Evolutionary conservation across 1,140 invertebrate species (phyloP).

Genomic region (Drosophila sturtevanti): DNA sequence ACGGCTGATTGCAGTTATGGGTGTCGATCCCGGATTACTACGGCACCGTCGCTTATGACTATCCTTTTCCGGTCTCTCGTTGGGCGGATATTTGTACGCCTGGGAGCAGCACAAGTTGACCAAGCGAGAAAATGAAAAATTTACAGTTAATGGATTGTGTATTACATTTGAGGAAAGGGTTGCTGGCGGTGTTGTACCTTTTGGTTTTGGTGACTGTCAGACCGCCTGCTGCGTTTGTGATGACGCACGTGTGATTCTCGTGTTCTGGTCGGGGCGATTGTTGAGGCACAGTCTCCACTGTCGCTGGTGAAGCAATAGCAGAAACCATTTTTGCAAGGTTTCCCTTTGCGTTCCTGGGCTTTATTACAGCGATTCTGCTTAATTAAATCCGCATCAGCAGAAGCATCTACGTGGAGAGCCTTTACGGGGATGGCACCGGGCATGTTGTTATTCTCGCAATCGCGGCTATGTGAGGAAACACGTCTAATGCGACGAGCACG

Average conservation of each 20-base stretch:
- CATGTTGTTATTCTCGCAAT: slow-evolving; percentile 44
- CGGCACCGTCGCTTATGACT: slow-evolving; percentile 22
- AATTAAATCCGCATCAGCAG: slow-evolving; percentile 68
- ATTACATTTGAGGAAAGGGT: not conserved
- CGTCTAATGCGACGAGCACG: slow-evolving; percentile 67
- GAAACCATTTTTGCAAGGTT: slow-evolving; percentile 77
- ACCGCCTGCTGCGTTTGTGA: slow-evolving; percentile 60
- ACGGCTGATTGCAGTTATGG: slow-evolving; percentile 66
- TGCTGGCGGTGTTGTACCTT: not conserved
- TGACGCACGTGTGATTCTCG: slow-evolving; percentile 71
- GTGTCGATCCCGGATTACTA: slow-evolving; percentile 20
- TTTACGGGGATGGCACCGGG: not conserved
- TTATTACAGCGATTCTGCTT: slow-evolving; percentile 78
- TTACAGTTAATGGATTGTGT: not conserved
- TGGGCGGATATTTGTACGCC: not conserved
- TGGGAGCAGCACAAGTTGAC: slow-evolving; percentile 21
- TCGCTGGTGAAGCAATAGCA: slow-evolving; percentile 82
- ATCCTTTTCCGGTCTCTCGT: slow-evolving; percentile 41
- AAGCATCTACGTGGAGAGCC: not conserved
- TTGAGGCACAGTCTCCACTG: slow-evolving; percentile 72
- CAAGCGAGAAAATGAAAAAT: not conserved
- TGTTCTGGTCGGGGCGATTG: slow-evolving; percentile 40
- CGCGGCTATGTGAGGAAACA: slow-evolving; percentile 68
- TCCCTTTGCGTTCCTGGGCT: slow-evolving; percentile 71
- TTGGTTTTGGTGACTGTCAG: slow-evolving; percentile 58